Conservation (phyloP, 1,140 invertebrate species). For the Neotoxoptera formosana region DNA sequence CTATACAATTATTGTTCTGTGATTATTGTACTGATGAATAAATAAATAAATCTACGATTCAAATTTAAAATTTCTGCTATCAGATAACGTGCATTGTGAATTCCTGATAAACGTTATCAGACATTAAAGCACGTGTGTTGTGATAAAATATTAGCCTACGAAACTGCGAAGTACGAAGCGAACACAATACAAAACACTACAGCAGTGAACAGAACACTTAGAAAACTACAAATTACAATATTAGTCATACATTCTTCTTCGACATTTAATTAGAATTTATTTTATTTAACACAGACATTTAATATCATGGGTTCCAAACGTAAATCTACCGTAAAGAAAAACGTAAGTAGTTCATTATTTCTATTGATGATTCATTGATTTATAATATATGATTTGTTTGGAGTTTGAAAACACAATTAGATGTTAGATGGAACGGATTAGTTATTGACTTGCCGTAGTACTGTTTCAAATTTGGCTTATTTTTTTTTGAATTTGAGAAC, state of each 20-base stretch:
- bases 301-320: conserved; percentile 35
- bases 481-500: background rate
- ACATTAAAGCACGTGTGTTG: background rate
- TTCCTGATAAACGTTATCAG: background rate
- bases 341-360: conserved; percentile 35
- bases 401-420: background rate
- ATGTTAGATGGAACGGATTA: background rate
- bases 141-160: too few species aligned
- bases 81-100: background rate
- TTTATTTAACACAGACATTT: too few species aligned
- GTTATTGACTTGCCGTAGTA: background rate
- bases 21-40: too few species aligned
- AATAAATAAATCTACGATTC: too few species aligned
- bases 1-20: too few species aligned
- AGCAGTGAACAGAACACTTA: too few species aligned
- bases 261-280: too few species aligned
- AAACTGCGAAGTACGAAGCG: too few species aligned
- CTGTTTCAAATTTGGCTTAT: background rate
- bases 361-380: background rate
- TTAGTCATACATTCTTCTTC: too few species aligned
- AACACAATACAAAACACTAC: too few species aligned
- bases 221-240: too few species aligned
- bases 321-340: conserved; percentile 47
- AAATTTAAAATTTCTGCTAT: too few species aligned
- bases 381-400: background rate